phyloP scores from a whole-genome alignment of 2,888 invertebrate genomes.

The Scrobipalpa costella region DNA sequence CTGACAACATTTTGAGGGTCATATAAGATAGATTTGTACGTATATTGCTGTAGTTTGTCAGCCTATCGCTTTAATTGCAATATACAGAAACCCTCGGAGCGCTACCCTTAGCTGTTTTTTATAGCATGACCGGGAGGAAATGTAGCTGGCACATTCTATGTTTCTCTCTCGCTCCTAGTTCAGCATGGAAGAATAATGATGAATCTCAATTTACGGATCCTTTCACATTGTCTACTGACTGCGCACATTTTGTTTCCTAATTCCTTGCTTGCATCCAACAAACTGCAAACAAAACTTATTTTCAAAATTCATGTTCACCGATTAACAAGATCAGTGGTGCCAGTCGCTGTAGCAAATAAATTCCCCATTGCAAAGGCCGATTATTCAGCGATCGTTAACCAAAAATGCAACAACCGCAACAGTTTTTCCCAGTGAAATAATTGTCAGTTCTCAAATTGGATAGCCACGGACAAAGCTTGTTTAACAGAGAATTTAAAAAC shows the following conservation, averaged over 20 bases:
- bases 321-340: neutral
- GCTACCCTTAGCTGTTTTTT: too few species aligned
- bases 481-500: conserved; percentile 1
- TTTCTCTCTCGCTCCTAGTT: too few species aligned
- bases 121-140: too few species aligned
- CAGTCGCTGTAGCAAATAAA: neutral
- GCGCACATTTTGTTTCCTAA: neutral
- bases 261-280: neutral
- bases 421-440: conserved; percentile 15
- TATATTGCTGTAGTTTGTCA: too few species aligned
- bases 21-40: too few species aligned
- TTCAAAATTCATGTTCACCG: neutral
- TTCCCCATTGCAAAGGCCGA: neutral
- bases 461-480: conserved; percentile 11
- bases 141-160: too few species aligned
- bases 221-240: too few species aligned
- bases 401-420: conserved; percentile 12
- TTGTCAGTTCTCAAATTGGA: conserved; percentile 15
- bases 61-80: too few species aligned
- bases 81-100: too few species aligned
- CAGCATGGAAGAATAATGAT: too few species aligned
- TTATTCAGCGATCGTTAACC: conserved; percentile 8
- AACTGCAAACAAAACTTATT: neutral
- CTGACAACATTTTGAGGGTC: too few species aligned
- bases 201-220: too few species aligned